Evolutionary conservation across 1,140 invertebrate species (phyloP), one percentile per base, ranked within the genome.

Genomic region (Pararge aegeria): DNA sequence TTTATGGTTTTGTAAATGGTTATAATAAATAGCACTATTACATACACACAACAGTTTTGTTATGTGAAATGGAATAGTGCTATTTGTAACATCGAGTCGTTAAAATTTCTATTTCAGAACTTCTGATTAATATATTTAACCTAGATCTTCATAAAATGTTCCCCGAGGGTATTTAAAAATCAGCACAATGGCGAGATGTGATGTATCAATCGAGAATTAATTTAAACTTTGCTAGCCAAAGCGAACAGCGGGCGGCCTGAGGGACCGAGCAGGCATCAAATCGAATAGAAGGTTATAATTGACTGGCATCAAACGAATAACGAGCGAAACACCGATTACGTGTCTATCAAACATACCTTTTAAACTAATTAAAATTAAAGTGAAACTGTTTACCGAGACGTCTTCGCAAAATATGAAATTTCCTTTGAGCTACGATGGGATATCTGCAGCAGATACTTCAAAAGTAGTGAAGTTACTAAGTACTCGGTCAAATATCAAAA

Each of bases 261-360:
- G 80, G 80, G 81, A 85, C 70, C 68, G 70, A 78, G 71, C 77
- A 69, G 75, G 69, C 71, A 83, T 86, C 80, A 86, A 86, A 84
- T 84, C 81, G 81, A 84, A 87, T 85, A 86, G 79, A 84, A 83
- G 73, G 75, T 83, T 83, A 87, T 84, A 87, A 86, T 86, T 80
- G 83, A 83, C 70, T 77, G 51, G 60, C 49, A 65, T 68, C 80
- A 77, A 75, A 63, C 70, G 68, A 80, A 83, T 70, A 83, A 77
- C 78, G 71, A 66, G 68, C 61, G 29, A 78, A 78, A 66, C 60
- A 68, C 59, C 68, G 34, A 49, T 51, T 55, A 49, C 50, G 34
- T 53, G 57, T 69, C 68, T 70, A 70, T 73, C 64, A 73, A 84
- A 77, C 74, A 57, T 76, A 37, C 56, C 61, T 66, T 70, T 63